phyloP scores from a whole-genome alignment of 2,888 invertebrate species.

The Chironomus riparius region DNA sequence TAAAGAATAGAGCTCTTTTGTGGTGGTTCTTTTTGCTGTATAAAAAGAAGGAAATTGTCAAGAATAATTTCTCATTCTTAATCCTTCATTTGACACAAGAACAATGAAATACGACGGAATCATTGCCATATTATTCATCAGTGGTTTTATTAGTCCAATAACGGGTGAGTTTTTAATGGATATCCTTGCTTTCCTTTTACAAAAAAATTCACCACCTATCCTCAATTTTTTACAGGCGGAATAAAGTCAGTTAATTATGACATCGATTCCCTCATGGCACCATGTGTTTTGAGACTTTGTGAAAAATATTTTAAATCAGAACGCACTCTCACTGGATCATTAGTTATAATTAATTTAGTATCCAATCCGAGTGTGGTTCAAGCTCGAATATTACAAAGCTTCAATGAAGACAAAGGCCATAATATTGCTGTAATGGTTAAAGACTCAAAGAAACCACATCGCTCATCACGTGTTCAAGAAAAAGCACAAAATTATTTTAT shows the following conservation, averaged over 20 bases:
- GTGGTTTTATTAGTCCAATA: neutral
- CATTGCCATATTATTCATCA: neutral
- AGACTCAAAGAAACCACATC: neutral
- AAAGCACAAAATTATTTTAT: constrained; percentile 40
- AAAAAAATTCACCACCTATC: neutral
- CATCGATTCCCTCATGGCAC: neutral
- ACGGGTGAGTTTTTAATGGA: neutral
- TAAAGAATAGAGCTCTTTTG: neutral
- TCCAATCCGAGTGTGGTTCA: neutral
- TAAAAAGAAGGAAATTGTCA: neutral
- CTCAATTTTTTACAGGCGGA: neutral
- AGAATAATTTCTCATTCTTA: constrained; percentile 3
- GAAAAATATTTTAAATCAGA: constrained; percentile 18
- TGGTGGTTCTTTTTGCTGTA: neutral
- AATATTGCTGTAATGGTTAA: constrained; percentile 17
- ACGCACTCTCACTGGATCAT: neutral
- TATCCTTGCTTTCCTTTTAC: too few species aligned
- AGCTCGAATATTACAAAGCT: neutral
- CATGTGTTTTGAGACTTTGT: neutral
- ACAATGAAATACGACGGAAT: neutral
- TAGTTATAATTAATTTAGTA: constrained; percentile 7
- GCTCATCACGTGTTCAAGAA: constrained; percentile 28
- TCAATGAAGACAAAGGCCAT: constrained; percentile 10
- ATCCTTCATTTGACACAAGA: neutral
- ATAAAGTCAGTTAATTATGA: constrained; percentile 3